A percentile compares a stretch with the other conserved stretches of the same genome.
These are phyloP conservation scores for Gambusia yucatana DNA, from an alignment of 2,797 vertebrate species.

Conservation along the genomic window DNA sequence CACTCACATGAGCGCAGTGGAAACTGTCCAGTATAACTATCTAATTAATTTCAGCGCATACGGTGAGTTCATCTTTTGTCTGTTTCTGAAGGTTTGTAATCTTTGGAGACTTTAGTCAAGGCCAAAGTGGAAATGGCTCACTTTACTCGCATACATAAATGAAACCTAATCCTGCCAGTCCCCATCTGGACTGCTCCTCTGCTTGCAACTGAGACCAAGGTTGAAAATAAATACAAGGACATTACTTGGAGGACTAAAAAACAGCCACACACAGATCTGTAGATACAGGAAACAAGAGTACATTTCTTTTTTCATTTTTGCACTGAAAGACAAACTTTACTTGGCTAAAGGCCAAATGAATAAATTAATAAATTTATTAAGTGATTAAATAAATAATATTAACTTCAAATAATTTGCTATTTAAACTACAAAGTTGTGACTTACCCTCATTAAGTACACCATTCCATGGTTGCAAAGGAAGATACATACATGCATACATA, in stretches of 20 bases:
- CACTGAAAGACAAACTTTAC: neutral
- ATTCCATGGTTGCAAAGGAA: neutral
- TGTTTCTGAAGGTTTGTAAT: conserved; percentile 69
- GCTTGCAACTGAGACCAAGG: conserved; percentile 63
- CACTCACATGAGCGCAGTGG: conserved; percentile 66
- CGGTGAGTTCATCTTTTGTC: conserved; percentile 56
- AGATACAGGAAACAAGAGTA: neutral
- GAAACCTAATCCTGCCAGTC: conserved; percentile 64
- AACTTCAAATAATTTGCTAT: neutral
- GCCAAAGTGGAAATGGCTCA: conserved; percentile 67
- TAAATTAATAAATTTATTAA: neutral
- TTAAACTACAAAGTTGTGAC: neutral
- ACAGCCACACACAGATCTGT: neutral
- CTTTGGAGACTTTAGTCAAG: conserved; percentile 72
- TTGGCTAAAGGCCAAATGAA: conserved; percentile 3
- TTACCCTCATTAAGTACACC: neutral
- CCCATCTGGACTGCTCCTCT: conserved; percentile 69
- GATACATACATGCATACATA: no score
- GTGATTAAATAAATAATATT: neutral
- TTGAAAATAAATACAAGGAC: conserved; percentile 68
- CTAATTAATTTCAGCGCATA: conserved; percentile 75
- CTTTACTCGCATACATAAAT: conserved; percentile 74
- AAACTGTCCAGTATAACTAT: conserved; percentile 75
- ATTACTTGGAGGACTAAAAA: conserved; percentile 42
- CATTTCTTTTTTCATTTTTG: conserved; percentile 17